Conservation (phyloP, 1,140 invertebrate genomes). For the Achatina immaculata region DNA sequence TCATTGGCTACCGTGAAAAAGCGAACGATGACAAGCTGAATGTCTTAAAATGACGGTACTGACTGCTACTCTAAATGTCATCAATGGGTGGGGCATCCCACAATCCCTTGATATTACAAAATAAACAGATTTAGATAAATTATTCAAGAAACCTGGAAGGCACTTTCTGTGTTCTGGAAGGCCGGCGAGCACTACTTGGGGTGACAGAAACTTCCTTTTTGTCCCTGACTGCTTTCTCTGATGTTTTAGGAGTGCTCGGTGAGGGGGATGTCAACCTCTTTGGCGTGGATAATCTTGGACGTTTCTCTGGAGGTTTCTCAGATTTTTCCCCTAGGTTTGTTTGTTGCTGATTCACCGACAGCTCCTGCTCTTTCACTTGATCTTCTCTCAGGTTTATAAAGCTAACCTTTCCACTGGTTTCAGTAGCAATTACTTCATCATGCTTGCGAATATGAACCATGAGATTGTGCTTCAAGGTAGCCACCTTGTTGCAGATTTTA, state of each 20-base stretch:
- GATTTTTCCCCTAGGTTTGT: not conserved
- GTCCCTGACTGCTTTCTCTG: not conserved
- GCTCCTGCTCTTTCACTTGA: not conserved
- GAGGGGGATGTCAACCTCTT: not conserved
- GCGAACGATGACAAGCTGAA: too few species aligned
- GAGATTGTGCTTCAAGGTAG: conserved; percentile 36
- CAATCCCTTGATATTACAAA: too few species aligned
- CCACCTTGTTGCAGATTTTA: conserved; percentile 33
- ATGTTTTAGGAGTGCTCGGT: not conserved
- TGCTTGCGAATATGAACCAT: conserved; percentile 39
- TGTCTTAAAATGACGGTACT: too few species aligned
- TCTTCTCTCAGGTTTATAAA: not conserved
- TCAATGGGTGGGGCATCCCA: too few species aligned
- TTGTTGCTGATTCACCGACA: not conserved
- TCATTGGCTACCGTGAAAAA: too few species aligned
- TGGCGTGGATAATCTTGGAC: not conserved
- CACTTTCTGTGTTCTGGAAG: conserved; percentile 30
- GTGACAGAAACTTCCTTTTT: not conserved
- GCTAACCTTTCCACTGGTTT: not conserved
- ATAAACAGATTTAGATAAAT: too few species aligned
- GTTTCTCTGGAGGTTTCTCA: not conserved
- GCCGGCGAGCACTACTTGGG: conserved; percentile 13
- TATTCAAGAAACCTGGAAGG: conserved; percentile 35
- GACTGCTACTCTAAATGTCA: too few species aligned
- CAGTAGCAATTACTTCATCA: not conserved